A percentile compares a stretch with the other conserved stretches of the same genome.
Conservation (phyloP, 2,888 invertebrate species). For the Chrysotoxum bicinctum region DNA sequence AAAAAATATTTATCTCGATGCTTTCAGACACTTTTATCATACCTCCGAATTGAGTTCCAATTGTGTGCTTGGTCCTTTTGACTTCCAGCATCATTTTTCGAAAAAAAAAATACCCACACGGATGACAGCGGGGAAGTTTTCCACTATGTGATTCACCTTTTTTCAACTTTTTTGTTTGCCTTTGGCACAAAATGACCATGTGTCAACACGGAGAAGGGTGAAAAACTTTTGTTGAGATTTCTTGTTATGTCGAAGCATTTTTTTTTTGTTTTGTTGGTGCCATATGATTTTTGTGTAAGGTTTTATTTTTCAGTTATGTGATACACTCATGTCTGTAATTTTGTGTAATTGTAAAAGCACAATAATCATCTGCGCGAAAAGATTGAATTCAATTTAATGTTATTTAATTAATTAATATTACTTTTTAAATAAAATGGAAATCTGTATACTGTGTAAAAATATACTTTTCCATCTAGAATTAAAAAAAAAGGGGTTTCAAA, state of each 20-base stretch:
- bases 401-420: neutral
- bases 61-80: slow-evolving; percentile 53
- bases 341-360: neutral
- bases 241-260: neutral
- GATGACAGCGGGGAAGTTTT: slow-evolving; percentile 12
- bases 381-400: neutral
- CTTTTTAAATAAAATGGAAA: neutral
- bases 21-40: slow-evolving; percentile 70
- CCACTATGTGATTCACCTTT: slow-evolving; percentile 25
- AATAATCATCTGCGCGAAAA: neutral
- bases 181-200: slow-evolving; percentile 45
- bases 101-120: neutral
- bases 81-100: slow-evolving; percentile 31
- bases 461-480: no score
- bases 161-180: slow-evolving; percentile 28
- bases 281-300: slow-evolving; percentile 4
- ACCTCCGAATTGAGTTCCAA: slow-evolving; percentile 62
- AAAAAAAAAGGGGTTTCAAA: no score
- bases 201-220: slow-evolving; percentile 31
- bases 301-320: neutral
- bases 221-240: slow-evolving; percentile 41
- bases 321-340: neutral
- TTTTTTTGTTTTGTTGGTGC: neutral
- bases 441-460: no score
- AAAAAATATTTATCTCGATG: slow-evolving; percentile 65